These are phyloP conservation scores for Cyaniris semiargus DNA, from an alignment of 2,888 invertebrate genomes.

Conservation along the genomic window DNA sequence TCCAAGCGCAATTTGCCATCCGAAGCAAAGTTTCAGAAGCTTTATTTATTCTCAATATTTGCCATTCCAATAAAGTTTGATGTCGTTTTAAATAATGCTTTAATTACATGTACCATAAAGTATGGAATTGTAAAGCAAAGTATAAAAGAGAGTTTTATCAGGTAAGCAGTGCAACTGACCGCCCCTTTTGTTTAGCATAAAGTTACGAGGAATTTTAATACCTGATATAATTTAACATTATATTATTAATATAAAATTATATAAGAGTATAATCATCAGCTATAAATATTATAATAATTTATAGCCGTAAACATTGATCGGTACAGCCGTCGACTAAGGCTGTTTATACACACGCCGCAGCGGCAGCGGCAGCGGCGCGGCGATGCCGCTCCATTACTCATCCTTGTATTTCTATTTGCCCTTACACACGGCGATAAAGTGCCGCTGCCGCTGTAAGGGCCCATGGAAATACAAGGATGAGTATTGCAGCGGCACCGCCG, in stretches of 20 bases:
- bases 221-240: not conserved
- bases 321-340: too few species aligned
- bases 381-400: too few species aligned
- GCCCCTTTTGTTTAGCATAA: conserved; percentile 19
- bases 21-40: conserved; percentile 9
- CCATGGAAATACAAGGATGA: too few species aligned
- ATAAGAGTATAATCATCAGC: not conserved
- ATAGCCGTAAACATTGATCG: too few species aligned
- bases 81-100: not conserved
- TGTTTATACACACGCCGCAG: too few species aligned
- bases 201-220: not conserved
- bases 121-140: not conserved
- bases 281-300: too few species aligned
- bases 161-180: conserved; percentile 24
- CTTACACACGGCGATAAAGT: too few species aligned
- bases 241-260: not conserved
- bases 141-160: not conserved
- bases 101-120: conserved; percentile 2
- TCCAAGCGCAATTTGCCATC: conserved; percentile 24
- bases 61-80: not conserved
- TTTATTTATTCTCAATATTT: conserved; percentile 27
- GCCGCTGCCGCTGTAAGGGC: too few species aligned
- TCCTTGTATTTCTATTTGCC: too few species aligned
- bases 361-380: too few species aligned
- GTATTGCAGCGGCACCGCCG: too few species aligned